Evolutionary conservation across 2,113 vertebrate genomes (phyloP).

Genomic region (Donacobius atricapilla): DNA sequence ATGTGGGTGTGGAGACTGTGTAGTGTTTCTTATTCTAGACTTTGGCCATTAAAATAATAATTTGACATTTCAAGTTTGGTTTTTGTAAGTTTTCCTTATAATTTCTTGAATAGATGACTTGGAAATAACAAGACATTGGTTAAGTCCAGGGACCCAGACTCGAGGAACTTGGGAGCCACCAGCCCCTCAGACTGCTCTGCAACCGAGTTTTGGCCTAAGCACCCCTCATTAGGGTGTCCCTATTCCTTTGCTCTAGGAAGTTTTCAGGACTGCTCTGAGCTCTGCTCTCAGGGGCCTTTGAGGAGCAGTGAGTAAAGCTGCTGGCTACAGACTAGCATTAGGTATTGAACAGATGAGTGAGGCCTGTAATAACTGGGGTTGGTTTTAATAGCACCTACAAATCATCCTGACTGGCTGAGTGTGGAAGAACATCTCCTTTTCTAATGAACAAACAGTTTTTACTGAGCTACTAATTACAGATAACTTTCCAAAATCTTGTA

Average conservation of each 20-base stretch:
- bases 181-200: not conserved
- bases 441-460: not conserved
- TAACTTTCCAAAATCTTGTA: not conserved
- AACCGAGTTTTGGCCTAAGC: not conserved
- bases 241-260: not conserved
- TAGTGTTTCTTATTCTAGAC: not conserved
- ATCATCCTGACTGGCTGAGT: not conserved
- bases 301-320: not conserved
- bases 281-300: not conserved
- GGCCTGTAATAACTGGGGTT: not conserved
- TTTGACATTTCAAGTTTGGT: not conserved
- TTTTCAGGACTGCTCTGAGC: not conserved
- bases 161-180: not conserved
- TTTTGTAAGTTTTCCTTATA: not conserved
- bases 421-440: not conserved
- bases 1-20: not conserved
- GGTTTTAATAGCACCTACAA: not conserved
- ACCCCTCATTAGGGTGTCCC: accelerated
- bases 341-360: not conserved
- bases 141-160: not conserved
- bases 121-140: not conserved
- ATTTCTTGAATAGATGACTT: not conserved
- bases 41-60: not conserved
- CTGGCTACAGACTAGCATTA: not conserved
- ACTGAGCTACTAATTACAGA: not conserved